Conservation (phyloP, 2,888 invertebrate species). For the Hirtodrosophila confusa region DNA sequence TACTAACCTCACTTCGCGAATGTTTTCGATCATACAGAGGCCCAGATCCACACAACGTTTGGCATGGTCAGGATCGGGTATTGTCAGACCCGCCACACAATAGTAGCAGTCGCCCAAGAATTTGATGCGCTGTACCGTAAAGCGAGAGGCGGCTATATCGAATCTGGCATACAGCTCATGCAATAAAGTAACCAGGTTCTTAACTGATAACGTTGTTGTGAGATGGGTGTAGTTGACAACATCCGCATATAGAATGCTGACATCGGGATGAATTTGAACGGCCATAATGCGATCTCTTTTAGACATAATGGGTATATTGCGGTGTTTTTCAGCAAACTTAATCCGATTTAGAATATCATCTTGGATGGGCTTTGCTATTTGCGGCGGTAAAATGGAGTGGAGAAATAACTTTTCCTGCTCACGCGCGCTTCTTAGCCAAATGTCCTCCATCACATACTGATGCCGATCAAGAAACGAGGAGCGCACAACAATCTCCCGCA, state of each 20-base stretch:
- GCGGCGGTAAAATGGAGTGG: conserved; percentile 93
- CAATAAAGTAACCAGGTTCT: conserved; percentile 92
- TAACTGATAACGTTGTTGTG: conserved; percentile 91
- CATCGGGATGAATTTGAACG: conserved; percentile 92
- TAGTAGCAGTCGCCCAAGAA: conserved; percentile 98
- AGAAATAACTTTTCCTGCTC: conserved; percentile 85
- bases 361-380: conserved; percentile 88
- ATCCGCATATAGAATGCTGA: conserved; percentile 95
- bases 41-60: conserved; percentile 95
- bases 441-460: conserved; percentile 54
- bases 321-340: conserved; percentile 7
- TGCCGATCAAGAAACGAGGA: conserved; percentile 63
- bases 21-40: conserved; percentile 94
- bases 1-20: conserved; percentile 86
- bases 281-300: conserved; percentile 84
- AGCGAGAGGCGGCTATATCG: conserved; percentile 93
- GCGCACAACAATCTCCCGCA: conserved; percentile 54
- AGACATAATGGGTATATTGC: rapidly evolving
- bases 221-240: conserved; percentile 93
- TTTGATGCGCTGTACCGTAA: conserved; percentile 93
- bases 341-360: conserved; percentile 86
- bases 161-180: conserved; percentile 96
- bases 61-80: conserved; percentile 91
- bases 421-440: conserved; percentile 42
- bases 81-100: conserved; percentile 94